Evolutionary conservation across 2,888 invertebrate genomes (phyloP), one percentile per base, ranked within the genome.

Genomic region (Diaperis boleti): DNA sequence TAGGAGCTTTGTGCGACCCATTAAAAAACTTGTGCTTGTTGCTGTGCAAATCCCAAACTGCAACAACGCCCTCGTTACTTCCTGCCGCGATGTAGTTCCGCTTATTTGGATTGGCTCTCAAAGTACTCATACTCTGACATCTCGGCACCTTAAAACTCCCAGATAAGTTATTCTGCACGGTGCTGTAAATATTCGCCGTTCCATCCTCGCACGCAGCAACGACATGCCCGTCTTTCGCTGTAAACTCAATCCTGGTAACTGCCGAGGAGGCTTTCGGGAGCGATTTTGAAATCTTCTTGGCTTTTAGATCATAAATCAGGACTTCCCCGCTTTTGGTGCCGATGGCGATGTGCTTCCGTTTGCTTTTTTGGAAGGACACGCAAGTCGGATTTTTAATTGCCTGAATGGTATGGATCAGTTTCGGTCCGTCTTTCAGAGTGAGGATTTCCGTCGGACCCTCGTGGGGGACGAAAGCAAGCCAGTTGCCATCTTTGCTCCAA

Each of bases 1-100:
- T 84, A 1, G 85, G 85, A 1, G 86, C 85, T 11, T 84, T 83
- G 70, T 87, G 87, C 3, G 84, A 82, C 18, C 68, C 68, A 22
- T 66, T 68, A 17, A 49, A 55, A 59, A 74, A 77, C 50, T 74
- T 75, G 1, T 70, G 66, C 64, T 75, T 76, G 52, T 73, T 77
- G 1, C 69, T 69, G 54, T 80, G 79, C 4, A 74, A 76, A 66
- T 81, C 81, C 81, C 80, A 81, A 26, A 79, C 74, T n/a, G 72
- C 76, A 2, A 81, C 76, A 10, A 79, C 67, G 0, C 82, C 81
- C 66, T 81, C 80, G 20, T 77, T 75, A 59, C 80, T 80, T 3
- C 81, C 80, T 2, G 74, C 78, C 2, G 74, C 69, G 2, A 82
- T 61, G 14, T 78, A 69, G 67, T 78, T 77, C 17, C 75, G 69